Conservation (phyloP, 1,140 invertebrate species). For the Ylistrum balloti region DNA sequence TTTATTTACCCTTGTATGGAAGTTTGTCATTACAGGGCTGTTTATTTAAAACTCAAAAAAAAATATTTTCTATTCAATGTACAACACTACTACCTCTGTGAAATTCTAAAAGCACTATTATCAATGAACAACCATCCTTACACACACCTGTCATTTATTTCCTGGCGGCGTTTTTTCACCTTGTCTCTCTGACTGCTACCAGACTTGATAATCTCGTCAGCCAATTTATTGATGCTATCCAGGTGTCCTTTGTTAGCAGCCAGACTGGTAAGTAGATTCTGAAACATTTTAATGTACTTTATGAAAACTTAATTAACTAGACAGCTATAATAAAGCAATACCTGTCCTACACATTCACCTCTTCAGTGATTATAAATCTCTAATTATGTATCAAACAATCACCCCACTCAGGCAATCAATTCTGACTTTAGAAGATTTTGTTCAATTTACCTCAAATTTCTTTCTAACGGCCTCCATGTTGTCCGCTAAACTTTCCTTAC, state of each 20-base stretch:
- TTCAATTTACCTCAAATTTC: slow-evolving; percentile 91
- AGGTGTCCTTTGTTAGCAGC: slow-evolving; percentile 95
- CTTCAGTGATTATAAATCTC: no score
- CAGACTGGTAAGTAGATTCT: slow-evolving; percentile 97
- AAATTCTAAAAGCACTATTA: no score
- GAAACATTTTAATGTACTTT: slow-evolving; percentile 48
- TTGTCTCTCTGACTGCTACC: slow-evolving; percentile 95
- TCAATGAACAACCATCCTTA: no score
- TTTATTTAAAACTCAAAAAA: no score
- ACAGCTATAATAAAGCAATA: not conserved
- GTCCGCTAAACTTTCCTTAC: slow-evolving; percentile 91
- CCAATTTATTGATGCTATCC: slow-evolving; percentile 93
- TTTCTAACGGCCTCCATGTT: slow-evolving; percentile 96
- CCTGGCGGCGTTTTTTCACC: slow-evolving; percentile 88
- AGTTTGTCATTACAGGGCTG: no score
- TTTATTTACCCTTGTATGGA: no score
- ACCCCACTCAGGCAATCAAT: no score
- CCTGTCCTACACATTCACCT: no score
- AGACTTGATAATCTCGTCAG: slow-evolving; percentile 92
- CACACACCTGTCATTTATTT: slow-evolving; percentile 90
- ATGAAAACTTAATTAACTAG: not conserved
- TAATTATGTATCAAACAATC: no score
- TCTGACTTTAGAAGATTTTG: no score
- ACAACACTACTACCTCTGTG: no score
- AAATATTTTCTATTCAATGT: no score